Evolutionary conservation across 2,797 vertebrate species (phyloP).

Genomic region (Enteromius fasciolatus): DNA sequence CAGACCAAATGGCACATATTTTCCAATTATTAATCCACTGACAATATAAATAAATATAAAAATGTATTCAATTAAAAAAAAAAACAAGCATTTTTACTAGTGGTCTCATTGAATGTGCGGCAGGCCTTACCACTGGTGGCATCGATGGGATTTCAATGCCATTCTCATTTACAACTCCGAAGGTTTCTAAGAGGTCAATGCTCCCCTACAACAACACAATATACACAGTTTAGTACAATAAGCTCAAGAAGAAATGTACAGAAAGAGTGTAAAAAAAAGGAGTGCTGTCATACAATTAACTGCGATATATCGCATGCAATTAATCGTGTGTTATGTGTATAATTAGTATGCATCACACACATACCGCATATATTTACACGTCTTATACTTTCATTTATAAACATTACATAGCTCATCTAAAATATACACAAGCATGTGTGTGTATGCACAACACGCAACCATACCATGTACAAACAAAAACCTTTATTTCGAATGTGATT

Average conservation of each 20-base stretch:
- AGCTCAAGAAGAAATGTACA: background rate
- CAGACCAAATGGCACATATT: background rate
- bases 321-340: too few species aligned
- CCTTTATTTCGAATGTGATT: too few species aligned
- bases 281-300: too few species aligned
- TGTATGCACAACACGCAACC: too few species aligned
- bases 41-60: background rate
- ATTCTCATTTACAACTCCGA: slow-evolving; percentile 77
- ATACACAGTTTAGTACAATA: background rate
- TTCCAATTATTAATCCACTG: background rate
- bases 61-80: background rate
- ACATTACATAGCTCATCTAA: too few species aligned
- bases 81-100: background rate
- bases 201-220: slow-evolving; percentile 69
- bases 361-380: too few species aligned
- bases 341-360: too few species aligned
- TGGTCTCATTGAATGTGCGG: background rate
- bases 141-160: slow-evolving; percentile 63
- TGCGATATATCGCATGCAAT: too few species aligned
- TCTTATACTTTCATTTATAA: too few species aligned
- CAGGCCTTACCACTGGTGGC: slow-evolving; percentile 71
- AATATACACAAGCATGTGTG: too few species aligned
- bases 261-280: background rate
- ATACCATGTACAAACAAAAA: too few species aligned
- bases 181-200: slow-evolving; percentile 76